Percentiles rank a stretch among this genome's conserved stretches.
These are phyloP conservation scores for Drosophila obscura DNA, from an alignment of 1,140 invertebrate genomes.

Conservation along the genomic window DNA sequence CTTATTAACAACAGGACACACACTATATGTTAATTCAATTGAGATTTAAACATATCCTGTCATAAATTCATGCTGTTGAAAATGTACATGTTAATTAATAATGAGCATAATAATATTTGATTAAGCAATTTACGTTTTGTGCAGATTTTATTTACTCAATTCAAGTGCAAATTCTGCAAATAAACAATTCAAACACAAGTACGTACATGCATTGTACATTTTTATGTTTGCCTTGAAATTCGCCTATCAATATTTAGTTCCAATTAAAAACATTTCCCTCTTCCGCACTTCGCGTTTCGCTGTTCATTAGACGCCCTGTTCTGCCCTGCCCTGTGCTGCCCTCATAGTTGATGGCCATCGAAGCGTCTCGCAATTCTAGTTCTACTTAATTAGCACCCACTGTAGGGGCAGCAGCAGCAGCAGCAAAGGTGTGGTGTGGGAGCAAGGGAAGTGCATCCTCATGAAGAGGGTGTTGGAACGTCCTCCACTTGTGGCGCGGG, in stretches of 20 bases:
- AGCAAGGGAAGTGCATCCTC: slow-evolving; percentile 17
- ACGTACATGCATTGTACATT: slow-evolving; percentile 15
- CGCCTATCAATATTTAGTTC: slow-evolving; percentile 27
- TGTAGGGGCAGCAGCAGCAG: slow-evolving; percentile 32
- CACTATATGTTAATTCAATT: too few species aligned
- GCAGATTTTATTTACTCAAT: too few species aligned
- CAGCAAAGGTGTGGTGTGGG: slow-evolving; percentile 16
- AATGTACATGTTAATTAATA: too few species aligned
- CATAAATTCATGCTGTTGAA: too few species aligned
- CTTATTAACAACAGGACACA: too few species aligned
- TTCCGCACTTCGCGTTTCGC: background rate
- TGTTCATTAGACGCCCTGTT: slow-evolving; percentile 20
- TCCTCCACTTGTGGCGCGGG: slow-evolving; percentile 42
- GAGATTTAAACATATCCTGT: too few species aligned
- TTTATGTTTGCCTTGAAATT: background rate
- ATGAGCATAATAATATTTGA: too few species aligned
- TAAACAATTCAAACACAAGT: background rate
- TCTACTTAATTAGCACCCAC: slow-evolving; percentile 49
- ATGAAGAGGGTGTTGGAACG: slow-evolving; percentile 26
- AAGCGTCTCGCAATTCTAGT: slow-evolving; percentile 26
- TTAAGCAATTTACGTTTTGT: too few species aligned
- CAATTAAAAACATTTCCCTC: slow-evolving; percentile 26
- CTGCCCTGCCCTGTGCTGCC: slow-evolving; percentile 1
- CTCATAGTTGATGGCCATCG: slow-evolving; percentile 39
- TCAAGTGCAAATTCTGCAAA: too few species aligned